Percentiles rank a stretch among this genome's conserved stretches.
phyloP scores from a whole-genome alignment of 2,797 vertebrate genomes.

The Lindbergichthys nudifrons region DNA sequence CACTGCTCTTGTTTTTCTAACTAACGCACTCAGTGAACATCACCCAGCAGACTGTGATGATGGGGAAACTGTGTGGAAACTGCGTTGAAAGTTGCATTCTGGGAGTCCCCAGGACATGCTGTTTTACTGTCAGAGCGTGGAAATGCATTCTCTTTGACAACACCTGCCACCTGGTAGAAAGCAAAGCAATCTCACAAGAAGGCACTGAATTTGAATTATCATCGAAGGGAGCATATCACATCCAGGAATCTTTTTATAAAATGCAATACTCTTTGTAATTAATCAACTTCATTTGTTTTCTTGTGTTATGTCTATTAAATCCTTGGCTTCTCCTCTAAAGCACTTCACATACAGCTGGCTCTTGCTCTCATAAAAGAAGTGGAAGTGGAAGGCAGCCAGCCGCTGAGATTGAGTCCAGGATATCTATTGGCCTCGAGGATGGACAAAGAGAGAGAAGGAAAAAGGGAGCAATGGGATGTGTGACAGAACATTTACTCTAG shows the following conservation, averaged over 20 bases:
- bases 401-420: constrained; percentile 43
- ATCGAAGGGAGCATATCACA: constrained; percentile 25
- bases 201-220: constrained; percentile 26
- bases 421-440: constrained; percentile 45
- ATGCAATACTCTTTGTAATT: constrained; percentile 42
- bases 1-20: background rate
- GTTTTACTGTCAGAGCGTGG: constrained; percentile 42
- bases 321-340: constrained; percentile 40
- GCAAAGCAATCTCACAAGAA: constrained; percentile 9
- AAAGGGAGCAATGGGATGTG: background rate
- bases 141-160: constrained; percentile 43
- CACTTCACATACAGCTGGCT: constrained; percentile 60
- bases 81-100: constrained; percentile 17
- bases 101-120: constrained; percentile 24
- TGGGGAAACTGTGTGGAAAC: constrained; percentile 14
- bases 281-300: constrained; percentile 40
- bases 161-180: constrained; percentile 25
- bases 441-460: constrained; percentile 7
- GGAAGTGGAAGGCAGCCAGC: constrained; percentile 62
- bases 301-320: constrained; percentile 53
- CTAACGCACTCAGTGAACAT: constrained; percentile 18
- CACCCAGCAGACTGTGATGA: constrained; percentile 26
- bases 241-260: constrained; percentile 5
- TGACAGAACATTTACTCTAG: constrained; percentile 26
- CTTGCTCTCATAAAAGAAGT: constrained; percentile 46